These are phyloP conservation scores for Phycodurus eques DNA, from an alignment of 2,113 vertebrate species.

Conservation along the genomic window DNA sequence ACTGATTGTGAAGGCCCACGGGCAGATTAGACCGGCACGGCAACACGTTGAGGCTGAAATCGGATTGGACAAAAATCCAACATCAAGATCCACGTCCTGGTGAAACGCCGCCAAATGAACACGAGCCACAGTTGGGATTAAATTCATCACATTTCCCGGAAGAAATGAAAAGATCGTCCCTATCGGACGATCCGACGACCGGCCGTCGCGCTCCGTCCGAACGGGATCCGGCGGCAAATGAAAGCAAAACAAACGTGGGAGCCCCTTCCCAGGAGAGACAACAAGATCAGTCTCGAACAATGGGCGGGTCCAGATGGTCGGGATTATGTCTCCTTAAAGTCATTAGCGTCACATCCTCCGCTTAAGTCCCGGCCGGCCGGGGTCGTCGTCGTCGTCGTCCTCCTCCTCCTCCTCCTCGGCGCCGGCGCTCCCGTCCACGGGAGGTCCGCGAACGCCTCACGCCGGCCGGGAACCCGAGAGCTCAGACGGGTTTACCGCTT, in stretches of 20 bases:
- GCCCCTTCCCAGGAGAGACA: conserved; percentile 64
- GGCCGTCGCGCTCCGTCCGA: conserved; percentile 35
- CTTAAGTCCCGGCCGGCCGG: conserved; percentile 77
- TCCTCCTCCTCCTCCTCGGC: conserved; percentile 61
- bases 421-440: conserved; percentile 18
- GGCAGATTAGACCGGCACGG: no score
- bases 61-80: no score
- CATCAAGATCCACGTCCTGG: no score
- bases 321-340: conserved; percentile 85
- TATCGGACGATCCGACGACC: not conserved
- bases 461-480: conserved; percentile 59
- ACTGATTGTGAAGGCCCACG: no score
- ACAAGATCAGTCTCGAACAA: conserved; percentile 79
- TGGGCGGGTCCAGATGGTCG: conserved; percentile 80
- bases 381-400: conserved; percentile 66
- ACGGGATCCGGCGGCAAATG: conserved; percentile 66
- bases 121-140: no score
- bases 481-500: conserved; percentile 55
- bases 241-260: conserved; percentile 74
- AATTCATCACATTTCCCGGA: no score
- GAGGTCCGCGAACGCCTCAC: conserved; percentile 61
- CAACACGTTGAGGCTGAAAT: no score
- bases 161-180: no score
- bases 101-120: no score
- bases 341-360: conserved; percentile 86